Conservation (phyloP, 2,113 vertebrate genomes). For the Etheostoma spectabile region DNA sequence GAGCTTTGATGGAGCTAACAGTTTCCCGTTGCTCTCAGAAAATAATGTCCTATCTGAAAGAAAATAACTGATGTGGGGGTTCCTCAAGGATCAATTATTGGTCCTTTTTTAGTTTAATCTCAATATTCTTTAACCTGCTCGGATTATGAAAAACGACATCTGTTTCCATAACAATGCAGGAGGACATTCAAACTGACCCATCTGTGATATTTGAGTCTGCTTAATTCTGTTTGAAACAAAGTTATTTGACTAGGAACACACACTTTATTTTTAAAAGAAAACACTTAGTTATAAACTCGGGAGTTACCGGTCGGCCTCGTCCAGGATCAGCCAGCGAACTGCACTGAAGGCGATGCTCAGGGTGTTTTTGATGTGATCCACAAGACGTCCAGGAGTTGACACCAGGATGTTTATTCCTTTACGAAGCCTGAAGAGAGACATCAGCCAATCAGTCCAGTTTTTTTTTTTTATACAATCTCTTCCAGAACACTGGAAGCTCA, state of each 20-base stretch:
- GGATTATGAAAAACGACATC: neutral
- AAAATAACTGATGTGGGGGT: no score
- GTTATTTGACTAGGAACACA: no score
- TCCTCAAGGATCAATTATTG: neutral
- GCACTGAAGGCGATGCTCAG: conserved; percentile 89
- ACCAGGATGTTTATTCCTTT: conserved; percentile 98
- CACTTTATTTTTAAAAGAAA: neutral
- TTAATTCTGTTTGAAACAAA: neutral
- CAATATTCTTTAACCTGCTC: neutral
- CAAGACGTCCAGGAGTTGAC: conserved; percentile 94
- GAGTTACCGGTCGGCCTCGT: conserved; percentile 93
- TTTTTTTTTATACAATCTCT: no score
- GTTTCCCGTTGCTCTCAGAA: no score
- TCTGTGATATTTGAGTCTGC: neutral
- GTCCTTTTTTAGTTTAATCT: neutral
- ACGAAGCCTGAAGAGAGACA: conserved; percentile 85
- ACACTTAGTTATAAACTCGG: neutral
- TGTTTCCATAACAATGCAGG: neutral
- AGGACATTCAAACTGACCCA: neutral
- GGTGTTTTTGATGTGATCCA: conserved; percentile 95
- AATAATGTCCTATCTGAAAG: no score
- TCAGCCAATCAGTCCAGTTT: neutral
- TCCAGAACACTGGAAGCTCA: no score
- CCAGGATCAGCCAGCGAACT: conserved; percentile 92
- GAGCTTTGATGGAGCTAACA: no score